Evolutionary conservation across 1,140 invertebrate species (phyloP).

Genomic region (Patella vulgata): DNA sequence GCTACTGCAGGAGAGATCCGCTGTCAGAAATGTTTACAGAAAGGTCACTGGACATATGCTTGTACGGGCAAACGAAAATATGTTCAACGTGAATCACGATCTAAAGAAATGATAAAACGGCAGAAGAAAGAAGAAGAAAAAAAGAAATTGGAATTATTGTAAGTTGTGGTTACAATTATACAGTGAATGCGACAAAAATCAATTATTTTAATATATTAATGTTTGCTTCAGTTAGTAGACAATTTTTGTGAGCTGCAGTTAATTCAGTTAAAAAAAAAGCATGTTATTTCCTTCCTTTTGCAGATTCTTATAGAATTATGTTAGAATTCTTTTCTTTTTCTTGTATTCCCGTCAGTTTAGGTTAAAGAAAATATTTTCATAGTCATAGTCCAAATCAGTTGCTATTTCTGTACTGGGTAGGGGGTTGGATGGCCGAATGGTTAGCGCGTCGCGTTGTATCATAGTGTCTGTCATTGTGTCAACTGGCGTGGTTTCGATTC

Average conservation of each 20-base stretch:
- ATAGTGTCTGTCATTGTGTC: no score
- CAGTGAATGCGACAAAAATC: neutral
- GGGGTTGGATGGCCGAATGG: no score
- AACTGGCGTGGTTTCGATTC: no score
- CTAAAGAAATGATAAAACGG: conserved; percentile 80
- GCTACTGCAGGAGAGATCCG: conserved; percentile 69
- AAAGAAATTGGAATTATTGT: conserved; percentile 63
- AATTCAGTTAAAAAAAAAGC: neutral
- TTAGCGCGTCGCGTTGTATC: no score
- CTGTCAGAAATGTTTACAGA: conserved; percentile 91
- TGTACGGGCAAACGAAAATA: conserved; percentile 92
- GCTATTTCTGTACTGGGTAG: no score
- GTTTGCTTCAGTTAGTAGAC: neutral
- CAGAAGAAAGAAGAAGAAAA: conserved; percentile 71
- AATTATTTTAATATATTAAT: neutral
- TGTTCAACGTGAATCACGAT: conserved; percentile 82
- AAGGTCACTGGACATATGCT: conserved; percentile 92
- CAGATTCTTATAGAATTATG: neutral
- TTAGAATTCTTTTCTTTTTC: no score
- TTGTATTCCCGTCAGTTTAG: no score
- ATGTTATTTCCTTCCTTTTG: neutral
- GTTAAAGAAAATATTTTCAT: no score
- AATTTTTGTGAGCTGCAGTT: neutral
- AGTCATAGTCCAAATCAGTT: no score
- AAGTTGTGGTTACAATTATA: conserved; percentile 41